Evolutionary conservation across 64 coral and sea anemone genomes (phyloP), one percentile per base, ranked within the genome.

Genomic region (Montipora capricornis): DNA sequence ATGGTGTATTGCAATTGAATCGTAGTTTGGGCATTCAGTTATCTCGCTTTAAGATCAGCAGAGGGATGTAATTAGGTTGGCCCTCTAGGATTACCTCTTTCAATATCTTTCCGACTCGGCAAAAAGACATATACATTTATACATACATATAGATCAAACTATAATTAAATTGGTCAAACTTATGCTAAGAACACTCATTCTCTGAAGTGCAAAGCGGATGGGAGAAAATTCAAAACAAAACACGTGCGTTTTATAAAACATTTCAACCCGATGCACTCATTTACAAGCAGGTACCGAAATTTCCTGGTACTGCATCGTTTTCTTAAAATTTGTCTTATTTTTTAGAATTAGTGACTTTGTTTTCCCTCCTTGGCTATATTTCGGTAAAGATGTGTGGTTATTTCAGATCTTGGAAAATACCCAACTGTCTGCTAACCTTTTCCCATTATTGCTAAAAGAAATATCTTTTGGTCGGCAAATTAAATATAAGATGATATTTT

Each of bases 81-180:
- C 37, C 37, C 37, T 37, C 37, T 37, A 37, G 37, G 37, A 37
- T 37, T 37, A 37, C 37, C 37, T 37, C 37, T 37, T 37, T 37
- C 37, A 37, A 37, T 37, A 37, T 37, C 37, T 37, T 37, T 37
- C 37, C 37, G 37, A 37, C 37, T 2, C 37, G 37, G 37, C 37
- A 37, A 37, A 37, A 37, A 37, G 2, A 37, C 37, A 37, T 37
- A 37, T 37, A 37, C 37, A 37, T 37, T 37, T 37, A 37, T 37
- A 37, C 37, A 37, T 37, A 37, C 37, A 37, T 37, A 37, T 2
- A 37, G 37, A 37, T 37, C 37, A 37, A 37, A 37, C 37, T 37
- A 37, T 37, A 83, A 83, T 83, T 67, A 45, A 67, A 83, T 68
- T 68, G 67, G 68, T 83, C 60, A 10, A 58, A 26, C 81, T 6